Conservation (phyloP, 2,888 invertebrate species). For the Sylvicola cinctus region DNA sequence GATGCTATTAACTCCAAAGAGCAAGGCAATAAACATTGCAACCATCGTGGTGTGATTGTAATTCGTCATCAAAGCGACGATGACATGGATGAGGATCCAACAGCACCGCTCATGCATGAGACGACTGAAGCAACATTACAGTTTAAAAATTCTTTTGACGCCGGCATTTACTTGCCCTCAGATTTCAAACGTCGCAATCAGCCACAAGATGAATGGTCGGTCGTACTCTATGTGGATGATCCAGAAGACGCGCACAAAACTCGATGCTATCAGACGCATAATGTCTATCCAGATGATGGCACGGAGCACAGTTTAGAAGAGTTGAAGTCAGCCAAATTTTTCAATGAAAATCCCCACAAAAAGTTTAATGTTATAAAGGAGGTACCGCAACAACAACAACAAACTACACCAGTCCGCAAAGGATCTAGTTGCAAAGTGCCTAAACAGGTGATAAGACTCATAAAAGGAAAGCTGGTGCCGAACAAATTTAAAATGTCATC, state of each 20-base stretch:
- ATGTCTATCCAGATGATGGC: slow-evolving; percentile 21
- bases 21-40: too few relatives aligned
- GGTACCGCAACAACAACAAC: too few relatives aligned
- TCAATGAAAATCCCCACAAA: neutral
- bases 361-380: neutral
- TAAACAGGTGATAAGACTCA: neutral
- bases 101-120: too few relatives aligned
- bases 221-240: slow-evolving; percentile 22
- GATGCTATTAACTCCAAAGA: too few relatives aligned
- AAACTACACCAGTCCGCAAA: neutral
- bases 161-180: too few relatives aligned
- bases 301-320: slow-evolving; percentile 24
- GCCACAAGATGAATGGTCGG: slow-evolving; percentile 21
- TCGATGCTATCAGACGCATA: slow-evolving; percentile 20
- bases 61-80: too few relatives aligned
- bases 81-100: too few relatives aligned
- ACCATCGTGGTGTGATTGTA: too few relatives aligned
- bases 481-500: too few relatives aligned
- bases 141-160: too few relatives aligned
- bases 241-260: slow-evolving; percentile 21
- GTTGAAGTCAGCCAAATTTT: slow-evolving; percentile 11
- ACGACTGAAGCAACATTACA: too few relatives aligned
- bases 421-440: neutral
- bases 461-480: neutral
- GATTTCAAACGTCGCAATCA: too few relatives aligned